phyloP scores from a whole-genome alignment of 1,140 invertebrate species.

The Drosophila kanapiae region DNA sequence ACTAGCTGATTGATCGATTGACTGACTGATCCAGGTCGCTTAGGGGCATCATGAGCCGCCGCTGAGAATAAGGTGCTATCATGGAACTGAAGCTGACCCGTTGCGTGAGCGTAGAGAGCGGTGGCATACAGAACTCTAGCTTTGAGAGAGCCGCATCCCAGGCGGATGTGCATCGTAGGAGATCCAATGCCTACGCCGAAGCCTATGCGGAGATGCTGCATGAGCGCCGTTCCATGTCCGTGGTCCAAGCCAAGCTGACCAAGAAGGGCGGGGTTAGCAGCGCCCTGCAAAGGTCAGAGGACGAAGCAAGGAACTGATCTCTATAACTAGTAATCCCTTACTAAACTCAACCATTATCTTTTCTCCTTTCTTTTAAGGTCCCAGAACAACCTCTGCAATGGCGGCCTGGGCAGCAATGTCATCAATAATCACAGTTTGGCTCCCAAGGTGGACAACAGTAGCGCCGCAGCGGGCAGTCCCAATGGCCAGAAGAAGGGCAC shows the following conservation, averaged over 20 bases:
- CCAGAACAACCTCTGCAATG: constrained; percentile 90
- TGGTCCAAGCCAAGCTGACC: constrained; percentile 70
- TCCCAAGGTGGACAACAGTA: constrained; percentile 88
- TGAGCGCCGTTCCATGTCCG: constrained; percentile 60
- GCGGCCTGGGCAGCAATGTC: constrained; percentile 86
- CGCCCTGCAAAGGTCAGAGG: constrained; percentile 45
- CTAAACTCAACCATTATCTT: background rate
- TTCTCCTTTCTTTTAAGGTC: constrained; percentile 86
- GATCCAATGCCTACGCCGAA: constrained; percentile 45
- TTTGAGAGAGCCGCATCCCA: constrained; percentile 27
- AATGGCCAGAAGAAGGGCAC: constrained; percentile 87
- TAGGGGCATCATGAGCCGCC: constrained; percentile 11
- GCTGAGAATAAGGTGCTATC: background rate
- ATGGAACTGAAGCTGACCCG: constrained; percentile 57
- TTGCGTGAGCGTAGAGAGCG: constrained; percentile 46
- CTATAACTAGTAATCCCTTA: background rate
- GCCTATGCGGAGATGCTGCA: constrained; percentile 57
- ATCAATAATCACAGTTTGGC: constrained; percentile 86
- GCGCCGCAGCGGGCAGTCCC: constrained; percentile 87
- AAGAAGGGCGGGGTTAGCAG: constrained; percentile 76
- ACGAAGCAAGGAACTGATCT: background rate
- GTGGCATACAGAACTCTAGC: constrained; percentile 51
- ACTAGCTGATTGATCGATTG: constrained; percentile 36
- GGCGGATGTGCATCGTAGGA: constrained; percentile 19
- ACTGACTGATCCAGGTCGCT: constrained; percentile 21